These are phyloP conservation scores for Neolamprologus brichardi DNA, from an alignment of 2,113 vertebrate genomes.

Conservation along the genomic window DNA sequence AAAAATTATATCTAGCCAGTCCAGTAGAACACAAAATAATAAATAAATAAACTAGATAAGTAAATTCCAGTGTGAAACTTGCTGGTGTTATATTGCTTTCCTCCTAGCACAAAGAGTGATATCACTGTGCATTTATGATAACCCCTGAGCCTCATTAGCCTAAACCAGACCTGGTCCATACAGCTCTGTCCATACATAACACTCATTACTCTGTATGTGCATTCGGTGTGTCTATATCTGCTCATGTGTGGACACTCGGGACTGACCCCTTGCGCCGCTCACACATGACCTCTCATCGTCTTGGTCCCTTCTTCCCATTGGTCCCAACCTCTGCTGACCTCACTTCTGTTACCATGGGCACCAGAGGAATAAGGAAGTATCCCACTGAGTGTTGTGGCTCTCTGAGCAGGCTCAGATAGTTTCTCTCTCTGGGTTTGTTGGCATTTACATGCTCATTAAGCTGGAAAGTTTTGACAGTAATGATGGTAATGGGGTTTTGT, in stretches of 20 bases:
- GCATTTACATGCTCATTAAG: not conserved
- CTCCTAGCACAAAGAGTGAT: not conserved
- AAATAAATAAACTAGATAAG: not conserved
- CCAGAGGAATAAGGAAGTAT: constrained; percentile 16
- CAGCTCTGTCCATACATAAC: constrained; percentile 43
- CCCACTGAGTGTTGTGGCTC: not conserved
- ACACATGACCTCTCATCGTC: constrained; percentile 47
- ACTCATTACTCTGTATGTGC: constrained; percentile 13
- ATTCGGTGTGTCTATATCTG: not conserved
- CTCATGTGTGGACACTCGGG: not conserved
- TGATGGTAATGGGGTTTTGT: not conserved
- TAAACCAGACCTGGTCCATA: constrained; percentile 6
- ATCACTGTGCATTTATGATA: constrained; percentile 49
- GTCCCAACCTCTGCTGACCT: constrained; percentile 44
- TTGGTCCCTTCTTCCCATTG: not conserved
- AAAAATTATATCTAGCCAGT: not conserved
- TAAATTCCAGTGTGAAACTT: not conserved
- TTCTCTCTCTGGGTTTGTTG: not conserved
- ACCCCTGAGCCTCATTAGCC: constrained; percentile 55
- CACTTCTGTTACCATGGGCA: constrained; percentile 42
- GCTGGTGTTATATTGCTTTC: not conserved
- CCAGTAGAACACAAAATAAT: not conserved
- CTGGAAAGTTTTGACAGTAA: not conserved
- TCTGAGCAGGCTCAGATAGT: not conserved
- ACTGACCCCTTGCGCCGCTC: constrained; percentile 9